Conservation (phyloP, 1,140 invertebrate genomes). For the Trichomalopsis sarcophagae region DNA sequence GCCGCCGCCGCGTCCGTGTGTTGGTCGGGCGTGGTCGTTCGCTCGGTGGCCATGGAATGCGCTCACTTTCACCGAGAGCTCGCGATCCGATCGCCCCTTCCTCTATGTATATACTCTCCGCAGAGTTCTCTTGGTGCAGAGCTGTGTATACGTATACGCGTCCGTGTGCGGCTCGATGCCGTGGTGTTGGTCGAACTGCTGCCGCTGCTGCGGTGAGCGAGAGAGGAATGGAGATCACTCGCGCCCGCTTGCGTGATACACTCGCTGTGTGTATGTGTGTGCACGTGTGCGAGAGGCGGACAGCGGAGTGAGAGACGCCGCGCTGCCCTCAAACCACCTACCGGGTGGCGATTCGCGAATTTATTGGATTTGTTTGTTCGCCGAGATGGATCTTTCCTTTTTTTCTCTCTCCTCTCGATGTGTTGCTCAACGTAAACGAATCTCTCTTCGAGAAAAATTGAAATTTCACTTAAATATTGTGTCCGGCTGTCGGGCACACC, state of each 20-base stretch:
- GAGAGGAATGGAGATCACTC: slow-evolving; percentile 38
- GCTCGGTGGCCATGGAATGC: slow-evolving; percentile 74
- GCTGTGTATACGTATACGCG: too few relatives aligned
- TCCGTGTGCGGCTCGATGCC: slow-evolving; percentile 3
- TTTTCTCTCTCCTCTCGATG: too few relatives aligned
- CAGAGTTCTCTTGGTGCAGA: too few relatives aligned
- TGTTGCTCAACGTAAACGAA: too few relatives aligned
- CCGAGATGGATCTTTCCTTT: neutral
- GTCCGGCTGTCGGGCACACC: too few relatives aligned
- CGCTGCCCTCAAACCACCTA: slow-evolving; percentile 35
- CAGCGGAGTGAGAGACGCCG: neutral
- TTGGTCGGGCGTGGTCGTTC: slow-evolving; percentile 71
- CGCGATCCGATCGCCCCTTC: slow-evolving; percentile 39
- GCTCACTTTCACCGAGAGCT: slow-evolving; percentile 73
- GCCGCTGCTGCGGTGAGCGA: neutral
- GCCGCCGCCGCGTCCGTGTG: slow-evolving; percentile 17
- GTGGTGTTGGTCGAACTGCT: too few relatives aligned
- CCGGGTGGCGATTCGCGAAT: slow-evolving; percentile 25
- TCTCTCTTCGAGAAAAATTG: too few relatives aligned
- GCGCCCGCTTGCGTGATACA: slow-evolving; percentile 18
- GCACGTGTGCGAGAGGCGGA: neutral
- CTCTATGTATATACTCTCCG: neutral
- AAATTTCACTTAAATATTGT: too few relatives aligned
- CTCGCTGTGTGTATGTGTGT: neutral
- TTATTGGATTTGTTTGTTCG: neutral